Evolutionary conservation across 2,113 vertebrate species (phyloP).

Genomic region (Fregata magnificens): DNA sequence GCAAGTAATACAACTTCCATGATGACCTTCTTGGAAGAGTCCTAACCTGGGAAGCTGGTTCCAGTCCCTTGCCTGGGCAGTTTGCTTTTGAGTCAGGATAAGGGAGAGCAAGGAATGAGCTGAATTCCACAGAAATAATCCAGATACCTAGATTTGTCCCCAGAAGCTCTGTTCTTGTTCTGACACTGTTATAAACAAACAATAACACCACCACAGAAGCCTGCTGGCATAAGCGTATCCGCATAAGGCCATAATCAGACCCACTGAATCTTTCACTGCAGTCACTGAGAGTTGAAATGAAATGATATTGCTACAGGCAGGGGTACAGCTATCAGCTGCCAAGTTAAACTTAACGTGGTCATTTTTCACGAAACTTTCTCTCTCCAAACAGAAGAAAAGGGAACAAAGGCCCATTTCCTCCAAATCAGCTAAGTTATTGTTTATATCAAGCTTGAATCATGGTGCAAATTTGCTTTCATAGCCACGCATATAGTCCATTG

Average conservation of each 20-base stretch:
- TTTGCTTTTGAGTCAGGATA: background rate
- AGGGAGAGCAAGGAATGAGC: background rate
- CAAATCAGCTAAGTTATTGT: background rate
- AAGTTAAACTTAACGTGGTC: background rate
- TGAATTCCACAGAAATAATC: background rate
- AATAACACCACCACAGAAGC: background rate
- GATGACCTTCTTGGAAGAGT: background rate
- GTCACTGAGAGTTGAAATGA: background rate
- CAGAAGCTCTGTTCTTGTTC: background rate
- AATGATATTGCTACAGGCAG: background rate
- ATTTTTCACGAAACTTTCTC: background rate
- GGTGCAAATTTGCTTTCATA: background rate
- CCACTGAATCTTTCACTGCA: background rate
- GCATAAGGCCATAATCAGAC: background rate
- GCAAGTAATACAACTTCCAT: background rate
- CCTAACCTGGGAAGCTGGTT: background rate
- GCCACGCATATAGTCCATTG: background rate
- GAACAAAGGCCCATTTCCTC: background rate
- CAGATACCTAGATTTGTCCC: background rate
- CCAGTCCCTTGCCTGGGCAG: background rate
- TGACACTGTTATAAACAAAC: background rate
- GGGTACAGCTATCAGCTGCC: background rate
- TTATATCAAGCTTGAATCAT: background rate
- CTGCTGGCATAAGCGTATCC: background rate
- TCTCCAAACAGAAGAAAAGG: background rate